These are phyloP conservation scores for Stegodyphus mimosarum DNA, from an alignment of 1,140 invertebrate species.

Conservation along the genomic window DNA sequence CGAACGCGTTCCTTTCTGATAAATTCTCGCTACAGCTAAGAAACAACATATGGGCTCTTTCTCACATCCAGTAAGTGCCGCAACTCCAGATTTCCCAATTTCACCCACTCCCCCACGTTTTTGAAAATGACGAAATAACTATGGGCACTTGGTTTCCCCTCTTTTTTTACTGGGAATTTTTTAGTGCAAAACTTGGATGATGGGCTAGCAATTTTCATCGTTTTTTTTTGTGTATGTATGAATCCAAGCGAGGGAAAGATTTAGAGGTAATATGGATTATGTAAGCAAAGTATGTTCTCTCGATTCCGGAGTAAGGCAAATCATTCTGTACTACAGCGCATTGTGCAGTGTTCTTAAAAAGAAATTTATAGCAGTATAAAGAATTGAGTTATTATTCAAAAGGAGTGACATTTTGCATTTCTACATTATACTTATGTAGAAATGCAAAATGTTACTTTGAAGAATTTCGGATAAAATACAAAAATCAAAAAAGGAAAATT, in stretches of 20 bases:
- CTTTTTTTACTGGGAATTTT: neutral
- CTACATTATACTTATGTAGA: no score
- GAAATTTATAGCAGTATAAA: no score
- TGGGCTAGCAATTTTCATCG: neutral
- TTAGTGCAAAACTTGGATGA: neutral
- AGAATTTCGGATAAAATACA: no score
- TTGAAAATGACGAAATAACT: slow-evolving; percentile 3
- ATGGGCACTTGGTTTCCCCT: neutral
- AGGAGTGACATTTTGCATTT: no score
- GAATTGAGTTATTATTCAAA: no score
- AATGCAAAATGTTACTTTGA: no score
- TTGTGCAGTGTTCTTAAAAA: no score
- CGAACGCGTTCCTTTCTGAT: neutral
- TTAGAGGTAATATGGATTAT: neutral
- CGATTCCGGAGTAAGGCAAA: neutral
- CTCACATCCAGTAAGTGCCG: slow-evolving; percentile 12
- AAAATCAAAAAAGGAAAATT: no score
- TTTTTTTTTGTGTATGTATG: neutral
- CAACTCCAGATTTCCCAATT: neutral
- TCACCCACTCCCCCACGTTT: neutral
- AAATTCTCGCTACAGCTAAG: neutral
- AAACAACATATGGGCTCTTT: neutral
- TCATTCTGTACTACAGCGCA: no score
- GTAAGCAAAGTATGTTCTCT: neutral
- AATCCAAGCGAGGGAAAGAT: neutral